Conservation (phyloP, 53 echinoderm and acorn worm species). For the Apostichopus leukothele region DNA sequence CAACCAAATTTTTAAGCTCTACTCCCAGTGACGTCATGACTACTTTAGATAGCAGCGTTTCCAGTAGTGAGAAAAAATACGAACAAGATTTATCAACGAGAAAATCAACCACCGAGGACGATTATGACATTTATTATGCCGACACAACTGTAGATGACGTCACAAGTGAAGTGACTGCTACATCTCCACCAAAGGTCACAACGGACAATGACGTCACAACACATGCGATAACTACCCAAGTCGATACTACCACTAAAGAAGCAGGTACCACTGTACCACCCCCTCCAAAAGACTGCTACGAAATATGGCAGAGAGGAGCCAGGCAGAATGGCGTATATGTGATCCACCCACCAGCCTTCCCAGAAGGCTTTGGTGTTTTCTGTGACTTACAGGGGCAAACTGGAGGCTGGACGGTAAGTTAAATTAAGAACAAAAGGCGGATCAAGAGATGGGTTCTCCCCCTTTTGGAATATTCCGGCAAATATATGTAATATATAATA, state of each 20-base stretch:
- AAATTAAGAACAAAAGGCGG: no score
- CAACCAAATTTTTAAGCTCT: not conserved
- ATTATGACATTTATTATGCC: not conserved
- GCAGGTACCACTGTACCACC: not conserved
- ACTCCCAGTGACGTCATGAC: not conserved
- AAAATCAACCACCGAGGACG: not conserved
- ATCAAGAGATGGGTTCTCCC: no score
- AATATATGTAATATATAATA: no score
- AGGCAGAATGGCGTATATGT: slow-evolving; percentile 15
- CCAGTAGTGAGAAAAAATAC: not conserved
- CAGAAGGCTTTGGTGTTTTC: not conserved
- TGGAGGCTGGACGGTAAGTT: slow-evolving; percentile 48
- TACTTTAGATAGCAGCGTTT: not conserved
- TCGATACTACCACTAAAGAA: not conserved
- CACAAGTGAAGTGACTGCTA: not conserved
- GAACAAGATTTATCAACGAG: not conserved
- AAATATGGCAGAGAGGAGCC: slow-evolving; percentile 1
- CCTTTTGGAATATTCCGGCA: no score
- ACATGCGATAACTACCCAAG: not conserved
- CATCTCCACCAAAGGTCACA: not conserved
- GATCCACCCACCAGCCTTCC: not conserved
- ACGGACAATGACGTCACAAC: not conserved
- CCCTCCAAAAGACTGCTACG: slow-evolving; percentile 29
- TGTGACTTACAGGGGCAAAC: not conserved
- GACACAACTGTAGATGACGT: not conserved